Conservation (phyloP, 53 echinoderm and acorn worm genomes). For the Astropecten irregularis region DNA sequence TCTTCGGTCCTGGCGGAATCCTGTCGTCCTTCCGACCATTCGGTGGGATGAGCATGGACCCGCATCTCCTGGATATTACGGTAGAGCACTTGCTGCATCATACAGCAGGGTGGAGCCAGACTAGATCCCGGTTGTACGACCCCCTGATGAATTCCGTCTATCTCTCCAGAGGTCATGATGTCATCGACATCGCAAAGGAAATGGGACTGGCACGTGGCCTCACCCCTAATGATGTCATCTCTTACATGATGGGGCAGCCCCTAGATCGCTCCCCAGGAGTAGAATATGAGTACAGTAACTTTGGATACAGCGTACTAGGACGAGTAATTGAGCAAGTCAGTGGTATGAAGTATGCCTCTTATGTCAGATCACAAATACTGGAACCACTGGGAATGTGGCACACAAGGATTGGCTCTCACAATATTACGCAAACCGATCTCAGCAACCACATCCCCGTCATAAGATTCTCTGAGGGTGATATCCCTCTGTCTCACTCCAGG, state of each 20-base stretch:
- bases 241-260: constrained; percentile 72
- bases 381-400: constrained; percentile 95
- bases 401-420: constrained; percentile 65
- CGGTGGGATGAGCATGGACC: constrained; percentile 55
- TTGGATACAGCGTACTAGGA: constrained; percentile 88
- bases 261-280: constrained; percentile 76
- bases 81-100: constrained; percentile 91
- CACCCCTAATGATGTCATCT: constrained; percentile 69
- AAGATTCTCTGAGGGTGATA: constrained; percentile 60
- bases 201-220: constrained; percentile 62
- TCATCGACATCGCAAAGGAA: constrained; percentile 79
- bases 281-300: constrained; percentile 84
- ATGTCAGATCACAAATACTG: constrained; percentile 69
- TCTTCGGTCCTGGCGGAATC: constrained; percentile 85
- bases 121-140: constrained; percentile 65
- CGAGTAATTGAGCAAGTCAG: constrained; percentile 72
- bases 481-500: constrained; percentile 37
- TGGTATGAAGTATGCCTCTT: constrained; percentile 62
- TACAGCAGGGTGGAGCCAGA: constrained; percentile 87
- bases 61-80: constrained; percentile 75
- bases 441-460: constrained; percentile 36
- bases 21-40: constrained; percentile 56
- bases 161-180: constrained; percentile 80
- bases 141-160: constrained; percentile 88
- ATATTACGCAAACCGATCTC: not conserved